These are phyloP conservation scores for Tanaodytes sp. DNA, from an alignment of 2,888 invertebrate species.

Conservation along the genomic window DNA sequence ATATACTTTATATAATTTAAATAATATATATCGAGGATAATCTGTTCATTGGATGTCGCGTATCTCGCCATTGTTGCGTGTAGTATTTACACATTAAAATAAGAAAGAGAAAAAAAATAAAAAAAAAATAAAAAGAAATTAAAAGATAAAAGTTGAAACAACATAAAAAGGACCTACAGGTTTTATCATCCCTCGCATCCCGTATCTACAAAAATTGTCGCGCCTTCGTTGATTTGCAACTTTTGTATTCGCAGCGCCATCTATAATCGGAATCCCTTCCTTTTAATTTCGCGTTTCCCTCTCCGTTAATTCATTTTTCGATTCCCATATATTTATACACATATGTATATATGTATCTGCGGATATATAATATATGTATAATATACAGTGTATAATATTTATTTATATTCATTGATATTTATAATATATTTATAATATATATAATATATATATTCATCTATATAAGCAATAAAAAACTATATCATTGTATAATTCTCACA, in stretches of 20 bases:
- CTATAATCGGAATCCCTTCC: conserved; percentile 15
- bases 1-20: conserved; percentile 69
- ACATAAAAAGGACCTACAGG: conserved; percentile 43
- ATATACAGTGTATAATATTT: conserved; percentile 46
- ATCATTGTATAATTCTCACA: conserved; percentile 67
- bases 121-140: too few relatives aligned
- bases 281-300: conserved; percentile 11
- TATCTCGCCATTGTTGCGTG: conserved; percentile 54
- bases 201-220: conserved; percentile 59
- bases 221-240: conserved; percentile 25
- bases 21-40: conserved; percentile 65
- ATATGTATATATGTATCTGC: conserved; percentile 15
- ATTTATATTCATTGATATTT: conserved; percentile 31
- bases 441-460: conserved; percentile 64
- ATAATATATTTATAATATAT: conserved; percentile 46
- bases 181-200: conserved; percentile 42
- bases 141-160: too few relatives aligned
- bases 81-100: conserved; percentile 44
- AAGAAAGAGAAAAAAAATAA: too few relatives aligned
- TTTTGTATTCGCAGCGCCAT: conserved; percentile 29
- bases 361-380: conserved; percentile 36
- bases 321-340: conserved; percentile 31
- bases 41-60: conserved; percentile 46
- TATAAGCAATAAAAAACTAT: conserved; percentile 71
- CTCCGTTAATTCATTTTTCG: conserved; percentile 27